Percentiles rank a stretch among this genome's conserved stretches.
These are phyloP conservation scores for Drosophila mettleri DNA, from an alignment of 2,888 invertebrate species.

Conservation along the genomic window DNA sequence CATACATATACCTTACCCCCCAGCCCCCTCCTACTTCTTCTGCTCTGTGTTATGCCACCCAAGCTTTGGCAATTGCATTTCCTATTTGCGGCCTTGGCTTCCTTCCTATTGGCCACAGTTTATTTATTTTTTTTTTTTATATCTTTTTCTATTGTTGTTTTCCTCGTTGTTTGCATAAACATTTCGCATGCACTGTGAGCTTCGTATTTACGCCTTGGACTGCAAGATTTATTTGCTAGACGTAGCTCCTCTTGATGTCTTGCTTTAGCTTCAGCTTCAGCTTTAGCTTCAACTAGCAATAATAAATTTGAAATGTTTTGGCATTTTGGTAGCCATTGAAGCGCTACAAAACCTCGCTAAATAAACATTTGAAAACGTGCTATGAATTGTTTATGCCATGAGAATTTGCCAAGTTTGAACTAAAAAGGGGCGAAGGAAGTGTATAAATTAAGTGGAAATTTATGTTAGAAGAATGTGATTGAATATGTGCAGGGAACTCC, in stretches of 20 bases:
- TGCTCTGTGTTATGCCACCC: slow-evolving; percentile 46
- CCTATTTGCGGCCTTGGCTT: slow-evolving; percentile 74
- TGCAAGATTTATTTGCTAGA: slow-evolving; percentile 48
- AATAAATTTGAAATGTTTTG: slow-evolving; percentile 64
- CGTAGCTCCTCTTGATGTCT: slow-evolving; percentile 38
- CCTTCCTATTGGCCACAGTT: slow-evolving; percentile 57
- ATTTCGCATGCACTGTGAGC: slow-evolving; percentile 31
- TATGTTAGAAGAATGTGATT: background rate
- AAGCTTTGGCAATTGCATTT: slow-evolving; percentile 53
- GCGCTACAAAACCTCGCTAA: slow-evolving; percentile 47
- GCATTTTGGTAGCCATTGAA: slow-evolving; percentile 35
- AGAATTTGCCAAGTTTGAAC: slow-evolving; percentile 25
- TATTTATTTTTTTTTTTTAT: too few species aligned
- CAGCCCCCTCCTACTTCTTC: background rate
- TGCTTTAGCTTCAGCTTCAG: slow-evolving; percentile 24
- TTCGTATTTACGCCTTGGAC: slow-evolving; percentile 31
- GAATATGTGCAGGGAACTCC: background rate
- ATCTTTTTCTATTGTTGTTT: slow-evolving; percentile 22
- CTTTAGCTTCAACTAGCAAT: slow-evolving; percentile 48
- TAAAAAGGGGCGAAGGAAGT: background rate
- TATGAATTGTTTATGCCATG: slow-evolving; percentile 35
- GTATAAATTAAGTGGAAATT: slow-evolving; percentile 6
- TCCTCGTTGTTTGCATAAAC: slow-evolving; percentile 64
- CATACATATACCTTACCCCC: background rate
- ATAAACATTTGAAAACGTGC: slow-evolving; percentile 55